Conservation (phyloP, 2,797 vertebrate genomes). For the Typhlichthys eigenmanni region DNA sequence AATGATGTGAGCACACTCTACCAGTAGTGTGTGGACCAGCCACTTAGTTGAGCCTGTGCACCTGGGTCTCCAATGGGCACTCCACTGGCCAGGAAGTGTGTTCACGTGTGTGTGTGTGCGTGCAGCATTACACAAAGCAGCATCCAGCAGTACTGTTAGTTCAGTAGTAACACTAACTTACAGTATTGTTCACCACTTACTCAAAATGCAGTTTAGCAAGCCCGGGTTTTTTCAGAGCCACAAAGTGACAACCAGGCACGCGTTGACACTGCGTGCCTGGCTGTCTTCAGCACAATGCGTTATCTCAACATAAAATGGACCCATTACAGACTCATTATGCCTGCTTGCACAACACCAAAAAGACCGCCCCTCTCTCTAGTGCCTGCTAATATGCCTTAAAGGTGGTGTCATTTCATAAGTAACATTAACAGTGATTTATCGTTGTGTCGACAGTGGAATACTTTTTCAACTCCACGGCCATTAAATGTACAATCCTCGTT, state of each 20-base stretch:
- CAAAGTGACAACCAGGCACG: conserved; percentile 6
- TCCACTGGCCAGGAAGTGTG: conserved; percentile 40
- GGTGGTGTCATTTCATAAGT: neutral
- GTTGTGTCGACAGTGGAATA: conserved; percentile 2
- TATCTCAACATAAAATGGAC: conserved; percentile 12
- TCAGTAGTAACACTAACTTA: no score
- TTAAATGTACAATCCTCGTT: conserved; percentile 25
- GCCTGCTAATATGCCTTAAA: neutral
- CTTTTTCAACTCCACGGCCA: conserved; percentile 3
- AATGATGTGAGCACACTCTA: conserved; percentile 22
- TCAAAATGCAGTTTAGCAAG: conserved; percentile 15
- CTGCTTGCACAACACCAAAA: neutral
- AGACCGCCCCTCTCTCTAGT: no score
- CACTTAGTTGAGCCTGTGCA: conserved; percentile 39
- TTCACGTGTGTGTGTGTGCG: neutral
- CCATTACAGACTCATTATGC: conserved; percentile 14
- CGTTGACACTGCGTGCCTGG: neutral
- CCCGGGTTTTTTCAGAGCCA: conserved; percentile 18
- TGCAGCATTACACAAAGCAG: no score
- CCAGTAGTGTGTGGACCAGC: conserved; percentile 24
- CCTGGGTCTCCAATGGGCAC: conserved; percentile 30
- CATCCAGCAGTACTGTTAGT: no score
- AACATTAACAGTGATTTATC: neutral
- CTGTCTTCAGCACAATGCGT: conserved; percentile 7
- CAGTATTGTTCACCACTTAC: no score